Evolutionary conservation across 2,797 vertebrate genomes (phyloP).

Genomic region (Sebastes baramenuke): DNA sequence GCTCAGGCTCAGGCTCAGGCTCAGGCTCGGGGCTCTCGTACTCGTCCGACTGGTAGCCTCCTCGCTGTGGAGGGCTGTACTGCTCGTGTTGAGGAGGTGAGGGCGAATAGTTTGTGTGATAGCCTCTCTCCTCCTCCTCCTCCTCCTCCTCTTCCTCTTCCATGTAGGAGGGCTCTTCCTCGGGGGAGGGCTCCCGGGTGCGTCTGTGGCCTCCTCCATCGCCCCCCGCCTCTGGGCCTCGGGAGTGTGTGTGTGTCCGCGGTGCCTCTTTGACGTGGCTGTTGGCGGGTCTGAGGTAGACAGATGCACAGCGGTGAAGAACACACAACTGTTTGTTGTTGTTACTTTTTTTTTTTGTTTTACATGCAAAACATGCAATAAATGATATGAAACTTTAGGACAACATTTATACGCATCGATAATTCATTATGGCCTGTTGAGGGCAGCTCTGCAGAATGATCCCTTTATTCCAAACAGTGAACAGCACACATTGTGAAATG

Average conservation of each 20-base stretch:
- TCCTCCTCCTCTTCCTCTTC: constrained; percentile 75
- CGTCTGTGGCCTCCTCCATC: constrained; percentile 68
- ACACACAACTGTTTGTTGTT: neutral
- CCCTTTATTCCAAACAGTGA: neutral
- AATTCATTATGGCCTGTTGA: neutral
- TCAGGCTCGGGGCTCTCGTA: constrained; percentile 77
- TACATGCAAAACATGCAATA: neutral
- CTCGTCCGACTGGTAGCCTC: constrained; percentile 79
- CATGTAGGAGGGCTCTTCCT: constrained; percentile 68
- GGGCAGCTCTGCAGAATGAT: neutral
- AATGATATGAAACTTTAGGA: neutral
- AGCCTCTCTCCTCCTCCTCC: constrained; percentile 72
- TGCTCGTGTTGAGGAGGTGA: constrained; percentile 75
- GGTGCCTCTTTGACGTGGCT: constrained; percentile 71
- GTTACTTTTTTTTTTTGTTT: neutral
- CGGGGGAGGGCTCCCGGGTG: constrained; percentile 81
- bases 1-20: constrained; percentile 61
- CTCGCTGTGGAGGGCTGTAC: constrained; percentile 69
- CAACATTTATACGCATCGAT: neutral
- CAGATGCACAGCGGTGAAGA: neutral
- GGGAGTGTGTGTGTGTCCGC: constrained; percentile 59
- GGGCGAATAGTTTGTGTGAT: constrained; percentile 76
- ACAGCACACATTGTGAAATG: neutral
- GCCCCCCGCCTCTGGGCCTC: constrained; percentile 34
- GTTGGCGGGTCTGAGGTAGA: constrained; percentile 65